Evolutionary conservation across 2,888 invertebrate species (phyloP).

Genomic region (Maniola hyperantus): DNA sequence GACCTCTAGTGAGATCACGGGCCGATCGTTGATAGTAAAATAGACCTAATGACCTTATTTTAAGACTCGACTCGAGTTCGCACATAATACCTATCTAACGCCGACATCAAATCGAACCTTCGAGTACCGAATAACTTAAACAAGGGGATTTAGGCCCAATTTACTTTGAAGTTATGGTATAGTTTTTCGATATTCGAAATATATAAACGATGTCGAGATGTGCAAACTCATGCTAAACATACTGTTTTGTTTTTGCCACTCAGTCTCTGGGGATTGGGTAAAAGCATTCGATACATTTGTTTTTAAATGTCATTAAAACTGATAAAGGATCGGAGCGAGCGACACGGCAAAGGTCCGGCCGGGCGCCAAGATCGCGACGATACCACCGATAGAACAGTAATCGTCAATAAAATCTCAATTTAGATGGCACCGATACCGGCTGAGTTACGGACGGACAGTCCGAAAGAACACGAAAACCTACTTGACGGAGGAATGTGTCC

Average conservation of each 20-base stretch:
- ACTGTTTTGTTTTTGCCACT: background rate
- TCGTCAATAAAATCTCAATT: slow-evolving; percentile 83
- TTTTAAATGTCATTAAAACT: slow-evolving; percentile 36
- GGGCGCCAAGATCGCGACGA: slow-evolving; percentile 82
- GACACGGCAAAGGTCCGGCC: slow-evolving; percentile 54
- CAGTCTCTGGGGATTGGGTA: slow-evolving; percentile 12
- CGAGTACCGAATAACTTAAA: no score
- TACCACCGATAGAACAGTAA: slow-evolving; percentile 80
- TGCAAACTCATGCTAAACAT: no score
- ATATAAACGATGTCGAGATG: no score
- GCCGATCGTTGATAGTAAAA: no score
- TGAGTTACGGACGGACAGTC: slow-evolving; percentile 79
- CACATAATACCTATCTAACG: no score
- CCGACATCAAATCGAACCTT: no score
- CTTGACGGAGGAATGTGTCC: slow-evolving; percentile 77
- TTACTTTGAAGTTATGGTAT: no score
- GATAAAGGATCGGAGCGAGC: slow-evolving; percentile 40
- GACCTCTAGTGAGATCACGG: no score
- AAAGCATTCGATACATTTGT: slow-evolving; percentile 30
- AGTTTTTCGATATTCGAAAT: no score
- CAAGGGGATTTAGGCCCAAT: no score
- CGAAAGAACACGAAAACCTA: slow-evolving; percentile 80
- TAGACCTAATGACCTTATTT: no score
- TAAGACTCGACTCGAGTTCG: no score
- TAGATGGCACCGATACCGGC: slow-evolving; percentile 80